Conservation (phyloP, 2,888 invertebrate species). For the Dasypogon diadema region DNA sequence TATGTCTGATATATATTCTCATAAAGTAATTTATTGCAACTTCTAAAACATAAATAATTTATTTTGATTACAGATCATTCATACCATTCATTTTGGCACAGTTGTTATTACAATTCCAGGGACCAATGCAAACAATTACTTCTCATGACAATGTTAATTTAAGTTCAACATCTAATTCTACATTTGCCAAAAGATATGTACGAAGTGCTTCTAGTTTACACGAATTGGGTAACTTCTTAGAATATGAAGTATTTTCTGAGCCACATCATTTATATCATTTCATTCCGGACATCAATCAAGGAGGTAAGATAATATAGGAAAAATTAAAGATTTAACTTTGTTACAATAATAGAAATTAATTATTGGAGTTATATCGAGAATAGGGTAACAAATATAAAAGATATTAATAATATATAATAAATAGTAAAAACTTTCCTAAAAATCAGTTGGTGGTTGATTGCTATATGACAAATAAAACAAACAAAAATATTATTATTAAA, state of each 20-base stretch:
- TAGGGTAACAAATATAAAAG: too few species aligned
- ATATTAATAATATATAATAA: too few species aligned
- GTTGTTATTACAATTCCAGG: constrained; percentile 65
- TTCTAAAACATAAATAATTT: too few species aligned
- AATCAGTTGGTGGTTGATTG: too few species aligned
- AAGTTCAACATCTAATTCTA: background rate
- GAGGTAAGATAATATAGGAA: too few species aligned
- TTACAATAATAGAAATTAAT: background rate
- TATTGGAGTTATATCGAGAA: background rate
- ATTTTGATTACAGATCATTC: constrained; percentile 62
- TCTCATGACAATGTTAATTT: background rate
- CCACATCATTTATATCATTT: constrained; percentile 15
- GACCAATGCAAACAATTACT: constrained; percentile 51
- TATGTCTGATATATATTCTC: constrained; percentile 70
- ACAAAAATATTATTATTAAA: too few species aligned
- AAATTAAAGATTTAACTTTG: too few species aligned
- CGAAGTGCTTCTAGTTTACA: background rate
- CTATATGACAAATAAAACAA: too few species aligned
- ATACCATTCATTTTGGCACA: constrained; percentile 67
- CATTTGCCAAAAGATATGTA: background rate
- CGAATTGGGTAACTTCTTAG: background rate
- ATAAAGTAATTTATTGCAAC: constrained; percentile 65
- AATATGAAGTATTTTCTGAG: constrained; percentile 2
- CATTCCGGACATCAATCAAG: constrained; percentile 12
- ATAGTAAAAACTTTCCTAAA: too few species aligned